Base-by-base conservation (phyloP, 2,888 invertebrate species). In the Abrostola triplasia region DNA sequence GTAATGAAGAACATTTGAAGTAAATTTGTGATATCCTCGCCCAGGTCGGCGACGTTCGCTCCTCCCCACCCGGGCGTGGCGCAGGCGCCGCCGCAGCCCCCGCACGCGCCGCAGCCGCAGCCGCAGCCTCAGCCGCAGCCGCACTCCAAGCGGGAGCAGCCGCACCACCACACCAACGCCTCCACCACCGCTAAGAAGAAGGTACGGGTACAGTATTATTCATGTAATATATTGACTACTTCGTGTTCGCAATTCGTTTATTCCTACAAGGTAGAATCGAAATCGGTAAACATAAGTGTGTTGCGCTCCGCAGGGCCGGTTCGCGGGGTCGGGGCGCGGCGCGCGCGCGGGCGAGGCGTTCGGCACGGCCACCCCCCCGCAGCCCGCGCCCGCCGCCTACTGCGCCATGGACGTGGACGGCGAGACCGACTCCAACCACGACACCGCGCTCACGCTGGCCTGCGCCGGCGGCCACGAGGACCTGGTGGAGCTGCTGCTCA, bases 341-440 rank as follows among this genome's bases (percentile, higher is more conserved):
- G 24, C 84, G 88, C 82, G 79, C 74, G 55, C 79, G 81, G 82
- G 83, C 87, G 73, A 84, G 80, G 70, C 83, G 68, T 73, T 61
- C 80, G 81, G 81, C 89, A 60, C 81, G 79, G 81, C 89, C 86
- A 73, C 92, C 86, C 91, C 95, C 57, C 91, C 89, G 66, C 89
- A 88, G 72, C 91, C 94, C 61, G 90, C 92, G 79, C 92, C 95
- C 72, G 93, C 94, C 70, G 95, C 96, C 77, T 96, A 96, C 88
- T 96, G 96, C 78, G 96, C 96, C 79, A 97, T 98, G 95, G 99
- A 99, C 90, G 97, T 99, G 74, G 99, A 99, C 94, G 98, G 98
- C 7, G 98, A 99, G 95, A 99, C 99, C 0, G 99, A 99, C 92
- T 98, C 98, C 83, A 99, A 99, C 95, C 99, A 99, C 92, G 99